Conservation (phyloP, 2,888 invertebrate species). For the Sinhomidia bicolor region DNA sequence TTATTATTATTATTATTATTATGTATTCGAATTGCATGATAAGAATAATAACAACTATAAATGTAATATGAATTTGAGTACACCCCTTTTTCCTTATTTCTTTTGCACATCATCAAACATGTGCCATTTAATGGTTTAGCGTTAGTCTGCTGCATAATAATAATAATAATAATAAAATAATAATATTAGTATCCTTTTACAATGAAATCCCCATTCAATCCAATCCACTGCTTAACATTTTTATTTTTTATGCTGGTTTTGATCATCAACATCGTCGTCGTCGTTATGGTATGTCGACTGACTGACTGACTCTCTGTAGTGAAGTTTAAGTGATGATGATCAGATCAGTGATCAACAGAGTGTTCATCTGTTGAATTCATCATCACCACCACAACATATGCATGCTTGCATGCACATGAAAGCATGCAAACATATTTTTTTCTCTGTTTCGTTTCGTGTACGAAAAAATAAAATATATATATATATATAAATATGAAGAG, state of each 20-base stretch:
- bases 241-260: no score
- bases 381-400: no score
- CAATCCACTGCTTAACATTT: not conserved
- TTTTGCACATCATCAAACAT: slow-evolving; percentile 32
- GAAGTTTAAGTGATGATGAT: slow-evolving; percentile 32
- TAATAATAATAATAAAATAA: no score
- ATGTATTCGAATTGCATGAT: slow-evolving; percentile 50
- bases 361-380: slow-evolving; percentile 28
- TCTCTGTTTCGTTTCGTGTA: not conserved
- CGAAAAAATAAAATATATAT: not conserved
- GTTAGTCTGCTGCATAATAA: no score
- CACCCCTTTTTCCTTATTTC: slow-evolving; percentile 44
- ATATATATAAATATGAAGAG: slow-evolving; percentile 36
- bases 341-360: slow-evolving; percentile 25
- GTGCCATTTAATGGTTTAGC: not conserved
- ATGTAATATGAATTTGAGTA: slow-evolving; percentile 39
- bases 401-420: not conserved
- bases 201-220: not conserved
- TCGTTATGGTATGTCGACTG: no score
- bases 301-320: not conserved
- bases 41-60: slow-evolving; percentile 61
- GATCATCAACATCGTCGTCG: no score
- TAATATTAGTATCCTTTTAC: not conserved
- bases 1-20: slow-evolving; percentile 21
- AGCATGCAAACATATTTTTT: slow-evolving; percentile 18